A percentile compares a stretch with the other conserved stretches of the same genome.
phyloP scores from a whole-genome alignment of 2,888 invertebrate species.

The Conomelus anceps region DNA sequence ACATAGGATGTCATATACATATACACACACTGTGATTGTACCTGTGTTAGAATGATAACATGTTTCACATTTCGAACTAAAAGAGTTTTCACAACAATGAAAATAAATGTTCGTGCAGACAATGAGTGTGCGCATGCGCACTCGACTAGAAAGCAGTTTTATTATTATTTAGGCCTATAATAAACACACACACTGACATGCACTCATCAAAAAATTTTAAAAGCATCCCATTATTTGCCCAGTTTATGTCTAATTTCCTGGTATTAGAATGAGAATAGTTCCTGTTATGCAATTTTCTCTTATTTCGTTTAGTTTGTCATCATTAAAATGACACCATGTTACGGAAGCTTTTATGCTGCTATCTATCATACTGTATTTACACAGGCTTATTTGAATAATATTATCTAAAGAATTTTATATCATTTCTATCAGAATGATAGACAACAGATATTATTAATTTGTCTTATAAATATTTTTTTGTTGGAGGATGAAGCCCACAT shows the following conservation, averaged over 20 bases:
- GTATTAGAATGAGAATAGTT: neutral
- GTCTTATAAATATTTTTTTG: no score
- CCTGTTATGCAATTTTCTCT: neutral
- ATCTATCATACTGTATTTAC: no score
- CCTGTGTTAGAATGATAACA: neutral
- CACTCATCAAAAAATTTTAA: neutral
- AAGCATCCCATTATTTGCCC: neutral
- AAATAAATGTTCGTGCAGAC: neutral
- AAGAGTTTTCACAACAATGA: neutral
- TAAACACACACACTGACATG: neutral
- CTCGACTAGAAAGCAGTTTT: neutral
- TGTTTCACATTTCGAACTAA: neutral
- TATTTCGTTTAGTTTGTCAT: neutral
- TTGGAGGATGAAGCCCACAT: no score
- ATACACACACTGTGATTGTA: neutral
- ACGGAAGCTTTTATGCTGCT: no score
- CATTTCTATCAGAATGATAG: no score
- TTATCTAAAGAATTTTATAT: no score
- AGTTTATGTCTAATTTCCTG: neutral
- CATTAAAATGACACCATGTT: neutral
- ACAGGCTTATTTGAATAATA: no score
- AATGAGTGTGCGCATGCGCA: neutral
- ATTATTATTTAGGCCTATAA: neutral
- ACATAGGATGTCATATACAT: neutral
- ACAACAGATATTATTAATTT: no score